Base-by-base conservation (phyloP, 2,113 vertebrate genomes). In the Sphyrna mokarran region DNA sequence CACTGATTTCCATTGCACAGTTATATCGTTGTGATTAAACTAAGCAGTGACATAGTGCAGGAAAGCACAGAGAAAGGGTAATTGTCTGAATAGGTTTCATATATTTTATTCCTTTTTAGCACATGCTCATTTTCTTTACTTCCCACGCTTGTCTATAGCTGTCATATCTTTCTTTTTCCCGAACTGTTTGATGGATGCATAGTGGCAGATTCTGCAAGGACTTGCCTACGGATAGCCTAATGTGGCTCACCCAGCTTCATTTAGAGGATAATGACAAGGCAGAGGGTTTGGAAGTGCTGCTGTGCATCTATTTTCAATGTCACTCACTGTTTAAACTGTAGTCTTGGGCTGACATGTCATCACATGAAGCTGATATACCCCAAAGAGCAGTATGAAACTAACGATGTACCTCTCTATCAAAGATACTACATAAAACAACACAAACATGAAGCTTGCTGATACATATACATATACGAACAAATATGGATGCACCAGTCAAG, bases 191-290 rank as follows among this genome's bases (percentile, higher is more conserved):
- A 94, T 94, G 37, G 66, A 94, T 94, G 93, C 63, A 94, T 13
- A 40, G 63, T 94, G 66, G 93, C n/a, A 94, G 37, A 43, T 69
- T 94, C 91, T 68, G 61, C 14, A 18, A 94, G 33, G 91, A 94
- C 37, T 94, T 70, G 93, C 93, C 37, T 26, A 43, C 11, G 63
- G 93, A 37, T 70, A 10, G n/a, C n/a, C 63, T 70, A 43, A 94
- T 70, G 66, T 48, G 66, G 93, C 37, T 66, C 69, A 94, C 66
- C 93, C 54, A 90, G 87, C 87, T 90, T 90, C 54, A 90, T 90
- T 90, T 90, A 90, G 58, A 40, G 68, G 93, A 94, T 70, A 94
- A 70, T 94, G 93, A 94, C 58, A 70, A 94, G 93, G 66, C 93
- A 29, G n/a, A 94, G 37, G n/a, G 37, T 94, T 70, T 70, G 66